Percentiles rank a stretch among this genome's conserved stretches.
phyloP scores from a whole-genome alignment of 1,140 invertebrate genomes.

The Aphaenogaster floridana region DNA sequence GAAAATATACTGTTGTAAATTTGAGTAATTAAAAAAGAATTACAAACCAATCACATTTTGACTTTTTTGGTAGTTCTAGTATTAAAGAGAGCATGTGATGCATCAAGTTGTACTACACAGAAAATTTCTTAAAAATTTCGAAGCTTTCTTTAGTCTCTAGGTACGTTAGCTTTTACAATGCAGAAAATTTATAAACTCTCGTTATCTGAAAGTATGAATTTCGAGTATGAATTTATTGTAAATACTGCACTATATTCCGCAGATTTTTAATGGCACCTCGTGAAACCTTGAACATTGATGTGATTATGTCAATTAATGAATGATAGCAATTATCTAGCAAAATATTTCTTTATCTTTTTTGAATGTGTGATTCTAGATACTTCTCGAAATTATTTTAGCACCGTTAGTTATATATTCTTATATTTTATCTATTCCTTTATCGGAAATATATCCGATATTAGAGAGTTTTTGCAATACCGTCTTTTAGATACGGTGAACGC shows the following conservation, averaged over 20 bases:
- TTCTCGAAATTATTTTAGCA: not conserved
- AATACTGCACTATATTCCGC: not conserved
- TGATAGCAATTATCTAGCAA: not conserved
- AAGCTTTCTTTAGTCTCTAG: not conserved
- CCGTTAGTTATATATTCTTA: not conserved
- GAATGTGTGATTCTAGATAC: not conserved
- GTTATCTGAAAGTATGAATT: not conserved
- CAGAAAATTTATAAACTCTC: not conserved
- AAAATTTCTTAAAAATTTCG: not conserved
- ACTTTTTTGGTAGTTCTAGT: not conserved
- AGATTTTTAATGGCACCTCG: not conserved
- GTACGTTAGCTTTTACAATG: not conserved
- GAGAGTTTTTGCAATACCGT: too few species aligned
- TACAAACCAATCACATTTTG: not conserved
- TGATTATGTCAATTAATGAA: not conserved
- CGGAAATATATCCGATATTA: not conserved
- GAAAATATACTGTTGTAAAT: not conserved
- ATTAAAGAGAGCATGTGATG: not conserved
- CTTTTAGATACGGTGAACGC: too few species aligned
- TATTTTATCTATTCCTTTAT: not conserved
- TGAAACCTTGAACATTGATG: not conserved
- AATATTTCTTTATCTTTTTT: not conserved
- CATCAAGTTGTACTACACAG: not conserved
- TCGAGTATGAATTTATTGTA: not conserved
- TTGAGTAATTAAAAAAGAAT: not conserved